phyloP scores from a whole-genome alignment of 2,888 invertebrate species.

The Pheosia gnoma region DNA sequence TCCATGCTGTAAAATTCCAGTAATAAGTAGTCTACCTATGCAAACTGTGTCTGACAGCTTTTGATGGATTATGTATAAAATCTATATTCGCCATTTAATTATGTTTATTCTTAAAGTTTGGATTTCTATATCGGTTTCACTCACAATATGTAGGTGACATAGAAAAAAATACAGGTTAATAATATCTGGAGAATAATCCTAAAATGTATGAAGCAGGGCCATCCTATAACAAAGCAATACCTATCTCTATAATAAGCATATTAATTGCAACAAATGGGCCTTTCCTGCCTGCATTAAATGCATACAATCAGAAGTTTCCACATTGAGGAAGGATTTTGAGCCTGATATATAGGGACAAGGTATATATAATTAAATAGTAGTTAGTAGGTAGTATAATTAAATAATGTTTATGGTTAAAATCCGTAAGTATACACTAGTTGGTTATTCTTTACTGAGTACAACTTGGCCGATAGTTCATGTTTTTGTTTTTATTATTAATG shows the following conservation, averaged over 20 bases:
- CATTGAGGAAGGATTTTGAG: constrained; percentile 39
- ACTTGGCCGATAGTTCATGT: too few species aligned
- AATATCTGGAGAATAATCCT: too few species aligned
- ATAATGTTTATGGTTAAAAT: too few species aligned
- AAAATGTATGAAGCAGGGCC: constrained; percentile 33
- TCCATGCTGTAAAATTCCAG: too few species aligned
- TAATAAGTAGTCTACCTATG: background rate
- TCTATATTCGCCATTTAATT: background rate
- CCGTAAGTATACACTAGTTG: too few species aligned
- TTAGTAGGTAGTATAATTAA: too few species aligned
- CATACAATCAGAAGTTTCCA: constrained; percentile 43
- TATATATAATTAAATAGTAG: too few species aligned
- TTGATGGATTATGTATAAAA: background rate
- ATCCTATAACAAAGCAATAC: constrained; percentile 51
- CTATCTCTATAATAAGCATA: constrained; percentile 56
- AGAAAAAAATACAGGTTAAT: too few species aligned
- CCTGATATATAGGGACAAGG: background rate
- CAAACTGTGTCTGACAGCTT: background rate
- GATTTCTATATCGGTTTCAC: too few species aligned
- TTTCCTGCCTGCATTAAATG: constrained; percentile 41
- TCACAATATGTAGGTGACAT: too few species aligned
- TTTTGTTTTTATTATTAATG: too few species aligned
- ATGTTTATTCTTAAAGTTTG: background rate
- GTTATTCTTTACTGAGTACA: too few species aligned
- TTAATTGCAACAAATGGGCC: constrained; percentile 42